Base-by-base conservation (phyloP, 2,888 invertebrate species). In the Aricia artaxerxes region DNA sequence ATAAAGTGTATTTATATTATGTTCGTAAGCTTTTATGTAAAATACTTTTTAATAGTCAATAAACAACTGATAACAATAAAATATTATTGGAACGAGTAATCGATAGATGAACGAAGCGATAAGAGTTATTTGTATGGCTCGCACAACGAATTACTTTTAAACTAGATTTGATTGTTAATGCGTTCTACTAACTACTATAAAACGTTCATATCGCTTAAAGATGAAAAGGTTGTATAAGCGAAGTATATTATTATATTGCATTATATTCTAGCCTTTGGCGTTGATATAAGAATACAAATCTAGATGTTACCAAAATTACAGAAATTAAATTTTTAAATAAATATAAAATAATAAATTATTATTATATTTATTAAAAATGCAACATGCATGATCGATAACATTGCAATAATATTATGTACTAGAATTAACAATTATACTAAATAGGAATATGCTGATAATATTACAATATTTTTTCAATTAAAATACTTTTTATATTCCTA, bases 21-120 rank as follows among this genome's bases (percentile, higher is more conserved):
- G 69, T 69, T 9, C 24, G 13, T 35, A 11, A 69, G 35, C 35
- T 16, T 38, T 69, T 69, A 13, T 73, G 73, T 73, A 44, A 73
- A 73, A 73, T 44, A 6, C n/a, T 73, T n/a, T 73, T 9, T 40
- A 73, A 44, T 73, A 24, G 73, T 44, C 73, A 73, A 73, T 73
- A 44, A 40, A 73, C 40, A 73, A 73, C 73, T 73, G 73, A 73
- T 73, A 73, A 73, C 73, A 73, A 73, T 73, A 73, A 73, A 24
- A 73, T 44, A 73, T 73, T 44, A 44, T 40, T 73, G 44, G 44
- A 73, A 73, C 73, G 44, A 44, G 73, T 7, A 73, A 73, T 73
- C 73, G 73, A 73, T 73, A 73, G 73, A 73, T 73, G 40, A 1
- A 24, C 44, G 44, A n/a, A n/a, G 69, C 35, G 44, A 73, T 73